Evolutionary conservation across 2,797 vertebrate genomes (phyloP).

Genomic region (Sebastes melanostomus): DNA sequence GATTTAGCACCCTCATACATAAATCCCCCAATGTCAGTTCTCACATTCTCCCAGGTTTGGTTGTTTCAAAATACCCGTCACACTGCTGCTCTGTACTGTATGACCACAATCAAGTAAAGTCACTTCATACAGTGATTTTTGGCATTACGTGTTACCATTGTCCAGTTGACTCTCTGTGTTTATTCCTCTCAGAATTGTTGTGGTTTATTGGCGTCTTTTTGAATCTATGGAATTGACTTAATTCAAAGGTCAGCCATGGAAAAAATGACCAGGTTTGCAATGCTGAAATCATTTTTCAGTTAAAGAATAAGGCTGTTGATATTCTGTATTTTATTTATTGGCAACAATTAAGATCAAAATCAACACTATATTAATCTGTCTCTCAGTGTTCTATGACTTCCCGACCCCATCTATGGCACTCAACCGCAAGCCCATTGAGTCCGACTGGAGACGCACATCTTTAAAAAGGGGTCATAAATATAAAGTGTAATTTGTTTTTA

Average conservation of each 20-base stretch:
- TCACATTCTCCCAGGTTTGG: not conserved
- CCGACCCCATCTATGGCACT: not conserved
- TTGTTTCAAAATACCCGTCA: not conserved
- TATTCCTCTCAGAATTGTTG: constrained; percentile 23
- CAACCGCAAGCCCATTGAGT: not conserved
- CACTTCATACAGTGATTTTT: constrained; percentile 3
- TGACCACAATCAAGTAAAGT: not conserved
- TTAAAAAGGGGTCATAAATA: not conserved
- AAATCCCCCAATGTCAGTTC: not conserved
- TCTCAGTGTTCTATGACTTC: not conserved
- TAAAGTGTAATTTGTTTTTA: not conserved
- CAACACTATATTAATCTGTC: not conserved
- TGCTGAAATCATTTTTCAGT: not conserved
- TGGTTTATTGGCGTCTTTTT: constrained; percentile 42
- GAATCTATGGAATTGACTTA: constrained; percentile 50
- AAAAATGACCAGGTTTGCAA: not conserved
- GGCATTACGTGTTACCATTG: constrained; percentile 31
- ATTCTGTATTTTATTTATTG: not conserved
- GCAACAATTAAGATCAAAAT: not conserved
- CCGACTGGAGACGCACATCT: not conserved
- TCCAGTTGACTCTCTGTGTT: constrained; percentile 38
- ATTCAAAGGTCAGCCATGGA: constrained; percentile 30
- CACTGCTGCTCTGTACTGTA: not conserved
- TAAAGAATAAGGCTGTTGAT: not conserved
- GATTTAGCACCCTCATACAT: not conserved